phyloP scores from a whole-genome alignment of 1,140 invertebrate genomes.

The Psix sp. region DNA sequence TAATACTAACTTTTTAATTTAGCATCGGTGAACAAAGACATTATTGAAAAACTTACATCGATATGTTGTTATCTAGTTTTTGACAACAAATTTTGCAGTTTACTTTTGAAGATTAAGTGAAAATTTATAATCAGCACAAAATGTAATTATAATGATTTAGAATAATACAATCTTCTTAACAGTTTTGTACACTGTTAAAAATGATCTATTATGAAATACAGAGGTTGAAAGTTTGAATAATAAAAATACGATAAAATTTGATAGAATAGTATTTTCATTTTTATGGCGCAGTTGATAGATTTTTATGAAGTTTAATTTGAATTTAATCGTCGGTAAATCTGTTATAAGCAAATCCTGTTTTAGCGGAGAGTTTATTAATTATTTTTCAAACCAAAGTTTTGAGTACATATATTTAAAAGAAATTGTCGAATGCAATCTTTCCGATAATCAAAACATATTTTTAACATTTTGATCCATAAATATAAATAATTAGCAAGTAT shows the following conservation, averaged over 20 bases:
- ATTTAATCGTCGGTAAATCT: constrained; percentile 25
- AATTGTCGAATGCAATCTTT: too few species aligned
- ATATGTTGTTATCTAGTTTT: constrained; percentile 11
- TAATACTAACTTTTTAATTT: constrained; percentile 56
- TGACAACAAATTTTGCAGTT: background rate
- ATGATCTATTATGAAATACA: constrained; percentile 23
- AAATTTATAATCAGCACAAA: too few species aligned
- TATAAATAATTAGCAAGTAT: too few species aligned
- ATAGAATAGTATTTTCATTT: constrained; percentile 24
- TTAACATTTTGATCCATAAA: too few species aligned
- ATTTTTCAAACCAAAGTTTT: too few species aligned
- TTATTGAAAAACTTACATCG: constrained; percentile 14
- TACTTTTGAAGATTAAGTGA: too few species aligned
- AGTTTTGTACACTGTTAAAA: constrained; percentile 14
- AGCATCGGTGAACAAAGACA: constrained; percentile 37
- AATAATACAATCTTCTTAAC: constrained; percentile 7
- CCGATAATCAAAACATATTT: too few species aligned
- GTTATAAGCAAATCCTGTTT: too few species aligned
- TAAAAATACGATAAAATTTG: constrained; percentile 49
- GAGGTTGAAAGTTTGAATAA: constrained; percentile 30
- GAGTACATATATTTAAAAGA: too few species aligned
- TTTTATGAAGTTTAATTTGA: constrained; percentile 27
- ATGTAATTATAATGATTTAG: too few species aligned
- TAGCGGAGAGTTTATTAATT: too few species aligned
- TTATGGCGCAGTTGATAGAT: constrained; percentile 33